These are phyloP conservation scores for Rhyacichthys aspro DNA, from an alignment of 2,797 vertebrate species.

Conservation along the genomic window DNA sequence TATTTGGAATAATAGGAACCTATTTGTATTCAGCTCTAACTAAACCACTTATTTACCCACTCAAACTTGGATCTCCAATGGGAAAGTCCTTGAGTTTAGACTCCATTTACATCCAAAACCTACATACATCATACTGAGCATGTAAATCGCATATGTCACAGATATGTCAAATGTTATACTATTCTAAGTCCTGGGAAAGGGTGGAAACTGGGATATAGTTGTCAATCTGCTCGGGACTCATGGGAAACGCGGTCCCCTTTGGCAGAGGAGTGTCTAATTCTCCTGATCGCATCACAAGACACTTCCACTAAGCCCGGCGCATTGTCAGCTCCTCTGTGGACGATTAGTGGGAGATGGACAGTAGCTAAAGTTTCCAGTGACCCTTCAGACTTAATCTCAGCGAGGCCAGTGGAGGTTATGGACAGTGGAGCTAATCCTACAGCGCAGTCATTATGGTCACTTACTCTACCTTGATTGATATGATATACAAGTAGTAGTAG, in stretches of 20 bases:
- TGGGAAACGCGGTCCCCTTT: neutral
- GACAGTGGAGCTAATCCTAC: constrained; percentile 36
- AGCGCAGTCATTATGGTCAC: constrained; percentile 21
- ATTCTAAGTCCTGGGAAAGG: no score
- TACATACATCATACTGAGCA: no score
- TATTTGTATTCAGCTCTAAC: no score
- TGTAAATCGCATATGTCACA: no score
- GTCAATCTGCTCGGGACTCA: neutral
- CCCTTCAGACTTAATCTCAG: constrained; percentile 55
- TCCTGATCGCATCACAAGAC: constrained; percentile 46
- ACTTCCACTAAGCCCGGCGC: constrained; percentile 14
- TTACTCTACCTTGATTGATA: neutral
- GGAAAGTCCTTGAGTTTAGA: no score
- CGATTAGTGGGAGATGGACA: constrained; percentile 53
- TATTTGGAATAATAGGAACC: no score
- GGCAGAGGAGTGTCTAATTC: constrained; percentile 35
- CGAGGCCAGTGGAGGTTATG: constrained; percentile 20
- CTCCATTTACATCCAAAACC: no score
- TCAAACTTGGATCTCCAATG: no score
- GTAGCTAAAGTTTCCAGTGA: constrained; percentile 60
- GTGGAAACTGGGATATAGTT: no score
- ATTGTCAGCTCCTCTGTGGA: constrained; percentile 24
- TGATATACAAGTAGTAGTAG: no score
- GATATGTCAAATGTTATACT: no score
- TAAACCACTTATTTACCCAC: no score